phyloP scores from a whole-genome alignment of 2,888 invertebrate genomes.

The Sycophila texana region DNA sequence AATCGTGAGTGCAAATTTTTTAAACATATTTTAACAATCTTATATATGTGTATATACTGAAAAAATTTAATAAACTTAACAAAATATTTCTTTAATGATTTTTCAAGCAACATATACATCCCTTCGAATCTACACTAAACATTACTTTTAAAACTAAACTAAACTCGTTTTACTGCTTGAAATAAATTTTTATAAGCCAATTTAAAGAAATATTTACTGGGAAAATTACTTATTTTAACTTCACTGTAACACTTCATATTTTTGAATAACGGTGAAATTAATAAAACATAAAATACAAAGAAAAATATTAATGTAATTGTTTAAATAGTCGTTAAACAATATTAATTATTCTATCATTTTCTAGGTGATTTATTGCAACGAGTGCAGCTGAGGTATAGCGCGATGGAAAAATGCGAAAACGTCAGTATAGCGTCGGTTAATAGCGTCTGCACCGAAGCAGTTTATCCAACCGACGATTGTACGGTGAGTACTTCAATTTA shows the following conservation, averaged over 20 bases:
- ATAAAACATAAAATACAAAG: too few relatives aligned
- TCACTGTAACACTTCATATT: too few relatives aligned
- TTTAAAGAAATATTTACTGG: not conserved
- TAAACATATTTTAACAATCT: too few relatives aligned
- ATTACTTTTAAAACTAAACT: too few relatives aligned
- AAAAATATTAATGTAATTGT: too few relatives aligned
- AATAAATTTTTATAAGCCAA: not conserved
- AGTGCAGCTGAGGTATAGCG: constrained; percentile 85
- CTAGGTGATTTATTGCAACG: constrained; percentile 85
- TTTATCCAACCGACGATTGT: constrained; percentile 88
- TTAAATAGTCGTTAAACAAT: not conserved
- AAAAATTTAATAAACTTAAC: too few relatives aligned
- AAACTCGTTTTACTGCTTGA: not conserved
- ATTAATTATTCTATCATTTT: not conserved
- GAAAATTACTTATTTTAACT: not conserved
- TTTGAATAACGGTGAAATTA: too few relatives aligned
- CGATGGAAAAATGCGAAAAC: constrained; percentile 90
- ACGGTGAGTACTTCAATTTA: constrained; percentile 80
- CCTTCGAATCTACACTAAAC: too few relatives aligned
- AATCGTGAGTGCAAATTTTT: constrained; percentile 82
- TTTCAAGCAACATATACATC: too few relatives aligned
- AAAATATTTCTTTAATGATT: too few relatives aligned
- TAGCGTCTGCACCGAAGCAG: constrained; percentile 88
- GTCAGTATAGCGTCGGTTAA: constrained; percentile 90
- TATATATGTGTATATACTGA: too few relatives aligned